These are phyloP conservation scores for Streptopelia turtur DNA, from an alignment of 2,797 vertebrate species.

Conservation along the genomic window DNA sequence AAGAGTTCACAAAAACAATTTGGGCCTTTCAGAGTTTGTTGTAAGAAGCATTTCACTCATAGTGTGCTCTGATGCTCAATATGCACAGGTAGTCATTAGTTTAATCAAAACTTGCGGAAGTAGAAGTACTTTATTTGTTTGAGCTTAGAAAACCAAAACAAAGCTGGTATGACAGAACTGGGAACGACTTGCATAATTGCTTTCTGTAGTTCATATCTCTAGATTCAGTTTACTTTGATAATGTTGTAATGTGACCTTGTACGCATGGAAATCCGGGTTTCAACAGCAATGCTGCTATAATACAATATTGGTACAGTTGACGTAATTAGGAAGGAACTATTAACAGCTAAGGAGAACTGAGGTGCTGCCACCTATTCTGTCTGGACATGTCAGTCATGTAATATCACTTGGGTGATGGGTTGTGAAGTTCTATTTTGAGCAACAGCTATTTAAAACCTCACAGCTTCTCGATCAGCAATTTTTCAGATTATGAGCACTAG, in stretches of 20 bases:
- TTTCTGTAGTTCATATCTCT: neutral
- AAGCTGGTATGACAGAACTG: neutral
- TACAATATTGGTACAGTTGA: neutral
- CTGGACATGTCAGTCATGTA: neutral
- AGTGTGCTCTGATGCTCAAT: neutral
- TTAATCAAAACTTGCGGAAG: neutral
- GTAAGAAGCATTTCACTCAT: neutral
- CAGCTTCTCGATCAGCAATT: slow-evolving; percentile 3
- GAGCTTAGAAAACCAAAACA: neutral
- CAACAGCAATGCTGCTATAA: neutral
- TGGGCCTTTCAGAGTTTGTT: neutral
- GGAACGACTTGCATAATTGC: neutral
- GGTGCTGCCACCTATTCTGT: neutral
- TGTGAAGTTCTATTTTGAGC: slow-evolving; percentile 62
- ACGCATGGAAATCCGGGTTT: neutral
- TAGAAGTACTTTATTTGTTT: neutral
- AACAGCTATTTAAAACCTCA: slow-evolving; percentile 52
- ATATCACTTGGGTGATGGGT: slow-evolving; percentile 8
- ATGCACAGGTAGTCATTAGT: neutral
- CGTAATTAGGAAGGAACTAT: neutral
- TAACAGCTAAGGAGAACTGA: neutral
- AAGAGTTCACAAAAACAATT: neutral
- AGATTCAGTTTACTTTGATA: neutral
- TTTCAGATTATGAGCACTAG: neutral
- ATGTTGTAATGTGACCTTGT: neutral